Evolutionary conservation across 1,140 invertebrate species (phyloP), one percentile per base, ranked within the genome.

Genomic region (Pissodes strobi): DNA sequence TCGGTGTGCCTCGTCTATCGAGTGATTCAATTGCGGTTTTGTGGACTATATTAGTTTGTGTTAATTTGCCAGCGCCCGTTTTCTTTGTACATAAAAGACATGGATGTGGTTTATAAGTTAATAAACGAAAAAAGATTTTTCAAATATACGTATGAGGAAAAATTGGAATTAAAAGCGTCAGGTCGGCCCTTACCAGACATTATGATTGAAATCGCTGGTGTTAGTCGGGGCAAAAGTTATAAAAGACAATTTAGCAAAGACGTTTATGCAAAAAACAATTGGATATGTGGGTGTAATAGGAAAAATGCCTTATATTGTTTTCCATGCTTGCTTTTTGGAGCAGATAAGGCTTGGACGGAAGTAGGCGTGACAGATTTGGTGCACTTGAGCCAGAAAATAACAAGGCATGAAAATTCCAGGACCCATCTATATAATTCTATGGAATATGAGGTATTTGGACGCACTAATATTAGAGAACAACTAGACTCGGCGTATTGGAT

Each of bases 281-380:
- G 65, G 65, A 67, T 67, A 27, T 67, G 66, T 27, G 66, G 51
- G 8, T 67, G 66, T 19, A 30, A 48, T 8, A 37, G 52, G 15
- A 62, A 63, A 41, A 66, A 67, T 52, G 52, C 65, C 10, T 37
- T 66, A 17, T 67, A 21, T 38, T 67, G 60, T 58, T 67, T 67
- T 49, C 12, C 51, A 12, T 67, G 65, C 19, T 19, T 67, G 18
- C 30, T 64, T 22, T 67, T 64, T 51, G 48, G 48, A 13, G 55
- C 60, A 9, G 49, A 64, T 25, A 17, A 45, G 38, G 10, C 21
- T 8, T 70, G 68, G 68, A 60, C 65, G 10, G 15, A 39, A 51
- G 34, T 13, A 0, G 68, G 68, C 2, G 49, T 70, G 1, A 64
- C 15, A 10, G 68, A 70, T 62, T 52, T 70, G 34, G 30, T 15